These are phyloP conservation scores for Enteromius viviparus DNA, from an alignment of 2,797 vertebrate genomes.

Conservation along the genomic window DNA sequence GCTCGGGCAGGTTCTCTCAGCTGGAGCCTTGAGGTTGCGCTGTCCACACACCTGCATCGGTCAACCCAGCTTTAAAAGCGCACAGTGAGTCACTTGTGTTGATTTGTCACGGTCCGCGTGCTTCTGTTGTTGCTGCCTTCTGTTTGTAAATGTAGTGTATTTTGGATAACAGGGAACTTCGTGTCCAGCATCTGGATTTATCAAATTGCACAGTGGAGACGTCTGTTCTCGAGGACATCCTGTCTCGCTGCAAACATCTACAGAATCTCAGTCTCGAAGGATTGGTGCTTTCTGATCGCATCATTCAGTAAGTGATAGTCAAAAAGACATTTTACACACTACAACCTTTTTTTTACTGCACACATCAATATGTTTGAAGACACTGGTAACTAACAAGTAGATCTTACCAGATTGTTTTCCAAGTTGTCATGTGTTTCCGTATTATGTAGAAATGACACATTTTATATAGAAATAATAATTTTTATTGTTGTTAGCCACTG, in stretches of 20 bases:
- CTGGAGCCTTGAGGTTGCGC: slow-evolving; percentile 83
- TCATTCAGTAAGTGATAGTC: slow-evolving; percentile 75
- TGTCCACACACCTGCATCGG: slow-evolving; percentile 86
- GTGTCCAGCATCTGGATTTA: slow-evolving; percentile 86
- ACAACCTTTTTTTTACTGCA: background rate
- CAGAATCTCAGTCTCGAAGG: slow-evolving; percentile 90
- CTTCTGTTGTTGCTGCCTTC: background rate
- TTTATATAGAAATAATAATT: background rate
- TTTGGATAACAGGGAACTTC: slow-evolving; percentile 74
- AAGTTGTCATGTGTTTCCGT: too few relatives aligned
- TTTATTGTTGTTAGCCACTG: background rate
- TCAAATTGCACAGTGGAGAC: slow-evolving; percentile 83
- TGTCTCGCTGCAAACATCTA: slow-evolving; percentile 79
- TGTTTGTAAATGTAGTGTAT: background rate
- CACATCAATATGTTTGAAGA: too few relatives aligned
- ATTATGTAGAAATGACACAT: background rate
- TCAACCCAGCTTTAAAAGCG: slow-evolving; percentile 73
- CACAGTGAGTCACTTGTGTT: slow-evolving; percentile 73
- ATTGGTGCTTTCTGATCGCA: slow-evolving; percentile 82
- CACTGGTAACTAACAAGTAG: background rate
- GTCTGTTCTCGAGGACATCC: slow-evolving; percentile 77
- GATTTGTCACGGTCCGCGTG: too few relatives aligned
- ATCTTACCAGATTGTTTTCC: background rate
- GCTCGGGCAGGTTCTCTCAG: slow-evolving; percentile 81
- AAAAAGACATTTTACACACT: background rate